A percentile compares a stretch with the other conserved stretches of the same genome.
Conservation (phyloP, 2,797 vertebrate genomes). For the Phoeniculus purpureus region DNA sequence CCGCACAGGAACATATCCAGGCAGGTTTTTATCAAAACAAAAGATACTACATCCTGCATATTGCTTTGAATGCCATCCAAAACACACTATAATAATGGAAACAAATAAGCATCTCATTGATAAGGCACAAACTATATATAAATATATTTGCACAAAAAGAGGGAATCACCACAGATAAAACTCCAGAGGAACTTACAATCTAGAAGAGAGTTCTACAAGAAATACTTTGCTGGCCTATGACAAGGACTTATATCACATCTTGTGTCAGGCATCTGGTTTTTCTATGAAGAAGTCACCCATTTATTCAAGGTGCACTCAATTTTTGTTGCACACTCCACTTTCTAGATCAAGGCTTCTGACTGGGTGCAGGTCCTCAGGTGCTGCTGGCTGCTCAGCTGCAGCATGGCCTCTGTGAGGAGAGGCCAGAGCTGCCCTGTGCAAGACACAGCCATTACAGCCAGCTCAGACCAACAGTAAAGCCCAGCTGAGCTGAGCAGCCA, state of each 20-base stretch:
- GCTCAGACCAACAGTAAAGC: accelerated
- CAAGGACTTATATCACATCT: not conserved
- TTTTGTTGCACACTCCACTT: not conserved
- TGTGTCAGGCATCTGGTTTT: not conserved
- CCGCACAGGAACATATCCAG: too few species aligned
- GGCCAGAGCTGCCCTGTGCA: not conserved
- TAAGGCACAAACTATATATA: not conserved
- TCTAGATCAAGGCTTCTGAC: not conserved
- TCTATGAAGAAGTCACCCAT: not conserved
- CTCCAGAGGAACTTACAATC: not conserved
- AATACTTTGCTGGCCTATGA: not conserved
- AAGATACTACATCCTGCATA: not conserved
- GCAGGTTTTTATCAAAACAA: not conserved
- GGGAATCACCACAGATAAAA: not conserved
- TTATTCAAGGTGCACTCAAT: not conserved
- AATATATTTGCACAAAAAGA: not conserved
- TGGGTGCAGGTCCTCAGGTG: not conserved
- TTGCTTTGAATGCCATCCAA: not conserved
- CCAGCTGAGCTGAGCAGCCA: not conserved
- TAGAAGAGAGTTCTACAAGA: not conserved
- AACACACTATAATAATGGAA: not conserved
- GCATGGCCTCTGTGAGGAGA: not conserved
- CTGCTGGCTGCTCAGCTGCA: not conserved
- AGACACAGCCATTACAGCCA: not conserved
- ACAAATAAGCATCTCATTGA: not conserved